A percentile compares a stretch with the other conserved stretches of the same genome.
These are phyloP conservation scores for Noctua fimbriata DNA, from an alignment of 2,888 invertebrate genomes.

Conservation along the genomic window DNA sequence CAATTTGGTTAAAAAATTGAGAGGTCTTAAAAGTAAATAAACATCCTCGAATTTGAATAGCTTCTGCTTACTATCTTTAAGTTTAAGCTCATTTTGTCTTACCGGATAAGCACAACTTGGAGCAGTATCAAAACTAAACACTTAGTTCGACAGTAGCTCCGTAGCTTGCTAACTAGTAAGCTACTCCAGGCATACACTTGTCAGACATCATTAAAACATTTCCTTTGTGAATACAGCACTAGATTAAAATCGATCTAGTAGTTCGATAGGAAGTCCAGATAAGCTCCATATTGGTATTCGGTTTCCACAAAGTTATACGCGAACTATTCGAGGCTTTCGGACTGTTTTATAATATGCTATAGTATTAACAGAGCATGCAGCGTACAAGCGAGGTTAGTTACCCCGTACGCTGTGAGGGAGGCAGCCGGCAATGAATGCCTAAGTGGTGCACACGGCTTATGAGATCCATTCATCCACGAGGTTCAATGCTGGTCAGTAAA, in stretches of 20 bases:
- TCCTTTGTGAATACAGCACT: conserved; percentile 17
- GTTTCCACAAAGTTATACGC: conserved; percentile 46
- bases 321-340: conserved; percentile 51
- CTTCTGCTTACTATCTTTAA: neutral
- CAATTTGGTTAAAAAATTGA: neutral
- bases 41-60: neutral
- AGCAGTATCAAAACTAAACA: conserved; percentile 33
- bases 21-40: neutral
- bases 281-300: conserved; percentile 40
- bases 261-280: conserved; percentile 31
- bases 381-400: conserved; percentile 83
- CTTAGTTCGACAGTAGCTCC: conserved; percentile 18
- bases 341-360: conserved; percentile 52
- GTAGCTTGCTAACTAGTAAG: conserved; percentile 18
- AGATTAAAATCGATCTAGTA: conserved; percentile 18
- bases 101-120: conserved; percentile 17
- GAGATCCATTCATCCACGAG: conserved; percentile 79
- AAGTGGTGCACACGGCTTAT: conserved; percentile 81
- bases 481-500: conserved; percentile 84
- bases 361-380: conserved; percentile 58
- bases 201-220: conserved; percentile 28
- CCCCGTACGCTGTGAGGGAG: conserved; percentile 75
- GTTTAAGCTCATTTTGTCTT: conserved; percentile 27
- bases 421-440: conserved; percentile 83
- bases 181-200: conserved; percentile 18